phyloP scores from a whole-genome alignment of 2,113 vertebrate species.

The Nerophis lumbriciformis region DNA sequence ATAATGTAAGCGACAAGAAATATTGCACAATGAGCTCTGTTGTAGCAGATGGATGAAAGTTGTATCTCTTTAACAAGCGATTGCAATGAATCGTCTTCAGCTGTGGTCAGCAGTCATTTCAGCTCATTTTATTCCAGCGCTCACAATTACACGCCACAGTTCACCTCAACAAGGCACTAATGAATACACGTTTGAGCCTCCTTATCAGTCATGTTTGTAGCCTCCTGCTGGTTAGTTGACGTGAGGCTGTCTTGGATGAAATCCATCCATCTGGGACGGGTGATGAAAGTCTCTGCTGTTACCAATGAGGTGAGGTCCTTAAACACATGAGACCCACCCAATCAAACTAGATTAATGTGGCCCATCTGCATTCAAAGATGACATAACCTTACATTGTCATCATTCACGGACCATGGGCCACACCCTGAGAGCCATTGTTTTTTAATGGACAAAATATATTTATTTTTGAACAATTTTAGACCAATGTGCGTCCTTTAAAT shows the following conservation, averaged over 20 bases:
- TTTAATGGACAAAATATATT: no score
- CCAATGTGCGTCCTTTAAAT: no score
- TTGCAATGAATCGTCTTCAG: constrained; percentile 39
- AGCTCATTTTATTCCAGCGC: constrained; percentile 38
- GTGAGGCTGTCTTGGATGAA: constrained; percentile 17
- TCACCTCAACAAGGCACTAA: constrained; percentile 42
- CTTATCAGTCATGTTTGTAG: constrained; percentile 20
- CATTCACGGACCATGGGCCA: neutral
- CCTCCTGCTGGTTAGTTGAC: neutral
- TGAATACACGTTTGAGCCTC: constrained; percentile 35
- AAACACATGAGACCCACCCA: constrained; percentile 36
- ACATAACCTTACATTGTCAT: neutral
- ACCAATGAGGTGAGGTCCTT: constrained; percentile 19
- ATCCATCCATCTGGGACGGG: constrained; percentile 33
- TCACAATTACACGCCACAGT: constrained; percentile 36
- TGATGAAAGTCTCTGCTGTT: constrained; percentile 13
- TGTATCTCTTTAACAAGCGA: constrained; percentile 37
- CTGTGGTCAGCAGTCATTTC: constrained; percentile 55
- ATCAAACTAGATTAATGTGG: constrained; percentile 27
- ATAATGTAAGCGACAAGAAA: constrained; percentile 1
- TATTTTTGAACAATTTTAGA: neutral
- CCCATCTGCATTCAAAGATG: constrained; percentile 19
- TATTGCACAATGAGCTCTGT: constrained; percentile 27
- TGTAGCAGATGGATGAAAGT: constrained; percentile 7
- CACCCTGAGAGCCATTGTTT: no score